These are phyloP conservation scores for Aphis craccivora DNA, from an alignment of 1,140 invertebrate genomes.

Conservation along the genomic window DNA sequence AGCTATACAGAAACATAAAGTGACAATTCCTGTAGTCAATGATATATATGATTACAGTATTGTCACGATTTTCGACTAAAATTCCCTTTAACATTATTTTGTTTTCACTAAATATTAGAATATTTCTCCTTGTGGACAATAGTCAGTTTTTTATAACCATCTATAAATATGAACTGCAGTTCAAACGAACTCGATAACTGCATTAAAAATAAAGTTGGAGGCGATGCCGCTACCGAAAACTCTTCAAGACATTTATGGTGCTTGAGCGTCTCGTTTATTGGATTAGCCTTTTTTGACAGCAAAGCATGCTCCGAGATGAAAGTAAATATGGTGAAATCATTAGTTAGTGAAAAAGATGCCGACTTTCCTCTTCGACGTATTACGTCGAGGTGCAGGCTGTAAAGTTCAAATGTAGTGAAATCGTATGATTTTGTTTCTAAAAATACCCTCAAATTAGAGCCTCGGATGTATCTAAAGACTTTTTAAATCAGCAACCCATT, in stretches of 20 bases:
- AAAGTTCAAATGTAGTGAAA: background rate
- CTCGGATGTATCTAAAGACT: background rate
- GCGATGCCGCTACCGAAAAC: background rate
- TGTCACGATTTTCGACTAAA: too few relatives aligned
- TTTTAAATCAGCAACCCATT: background rate
- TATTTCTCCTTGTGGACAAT: too few relatives aligned
- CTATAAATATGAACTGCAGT: too few relatives aligned
- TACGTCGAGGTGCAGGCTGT: background rate
- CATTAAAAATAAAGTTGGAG: background rate
- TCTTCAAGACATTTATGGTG: conserved; percentile 17
- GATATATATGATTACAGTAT: too few relatives aligned
- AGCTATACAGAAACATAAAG: too few relatives aligned
- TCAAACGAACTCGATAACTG: background rate
- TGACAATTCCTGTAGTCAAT: too few relatives aligned
- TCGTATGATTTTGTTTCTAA: too few relatives aligned
- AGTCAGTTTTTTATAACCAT: too few relatives aligned
- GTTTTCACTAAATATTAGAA: too few relatives aligned
- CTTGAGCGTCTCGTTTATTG: background rate
- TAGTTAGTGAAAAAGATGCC: too few relatives aligned
- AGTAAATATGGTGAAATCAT: too few relatives aligned
- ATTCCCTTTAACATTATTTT: too few relatives aligned
- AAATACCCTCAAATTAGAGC: background rate
- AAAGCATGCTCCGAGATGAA: background rate
- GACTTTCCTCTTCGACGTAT: background rate
- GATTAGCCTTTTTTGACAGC: background rate